phyloP scores from a whole-genome alignment of 2,113 vertebrate species.

The Periophthalmus modestus region DNA sequence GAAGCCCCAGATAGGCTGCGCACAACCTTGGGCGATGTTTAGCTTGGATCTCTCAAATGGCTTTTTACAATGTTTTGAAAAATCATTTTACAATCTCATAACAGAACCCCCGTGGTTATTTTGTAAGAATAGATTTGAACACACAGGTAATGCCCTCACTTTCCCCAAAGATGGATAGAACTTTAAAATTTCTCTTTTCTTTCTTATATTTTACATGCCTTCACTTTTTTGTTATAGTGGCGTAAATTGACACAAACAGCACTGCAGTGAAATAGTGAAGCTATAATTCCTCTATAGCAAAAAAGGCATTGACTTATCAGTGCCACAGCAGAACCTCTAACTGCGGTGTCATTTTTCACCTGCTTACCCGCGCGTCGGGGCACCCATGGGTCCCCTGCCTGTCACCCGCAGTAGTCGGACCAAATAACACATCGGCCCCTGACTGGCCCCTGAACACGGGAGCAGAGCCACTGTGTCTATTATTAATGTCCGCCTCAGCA shows the following conservation, averaged over 20 bases:
- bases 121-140: neutral
- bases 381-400: constrained; percentile 1
- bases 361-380: neutral
- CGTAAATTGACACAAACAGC: neutral
- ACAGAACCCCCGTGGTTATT: neutral
- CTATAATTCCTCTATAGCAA: neutral
- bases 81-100: neutral
- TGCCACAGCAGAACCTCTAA: neutral
- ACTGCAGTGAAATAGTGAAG: neutral
- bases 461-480: neutral
- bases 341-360: constrained; percentile 4
- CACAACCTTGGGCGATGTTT: neutral
- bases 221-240: neutral
- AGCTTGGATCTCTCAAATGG: neutral
- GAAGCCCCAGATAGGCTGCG: neutral
- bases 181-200: neutral
- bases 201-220: neutral
- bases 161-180: neutral
- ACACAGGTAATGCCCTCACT: neutral
- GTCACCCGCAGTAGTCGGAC: neutral
- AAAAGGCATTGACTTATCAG: constrained; percentile 1
- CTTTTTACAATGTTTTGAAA: neutral
- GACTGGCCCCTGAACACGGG: neutral
- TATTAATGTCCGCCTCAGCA: neutral
- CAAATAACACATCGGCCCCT: constrained; percentile 2